Percentiles rank a stretch among this genome's conserved stretches.
phyloP scores from a whole-genome alignment of 2,797 vertebrate genomes.

The Potorous gilbertii region DNA sequence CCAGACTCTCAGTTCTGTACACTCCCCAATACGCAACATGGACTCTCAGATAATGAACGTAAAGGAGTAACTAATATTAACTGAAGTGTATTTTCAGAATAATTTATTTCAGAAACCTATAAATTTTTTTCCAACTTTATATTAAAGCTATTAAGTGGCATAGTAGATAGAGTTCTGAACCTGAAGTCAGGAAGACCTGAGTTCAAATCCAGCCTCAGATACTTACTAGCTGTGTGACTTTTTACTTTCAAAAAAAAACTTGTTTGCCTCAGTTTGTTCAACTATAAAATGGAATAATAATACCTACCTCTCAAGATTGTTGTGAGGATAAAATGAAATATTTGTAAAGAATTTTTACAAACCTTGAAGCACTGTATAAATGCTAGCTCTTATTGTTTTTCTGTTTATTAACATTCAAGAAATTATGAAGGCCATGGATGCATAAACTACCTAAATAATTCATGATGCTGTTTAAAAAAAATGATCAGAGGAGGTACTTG shows the following conservation, averaged over 20 bases:
- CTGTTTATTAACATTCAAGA: not conserved
- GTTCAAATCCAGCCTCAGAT: not conserved
- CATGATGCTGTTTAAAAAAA: not conserved
- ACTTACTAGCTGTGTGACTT: not conserved
- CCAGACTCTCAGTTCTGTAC: not conserved
- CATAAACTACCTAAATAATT: not conserved
- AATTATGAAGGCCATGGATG: not conserved
- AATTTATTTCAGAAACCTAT: not conserved
- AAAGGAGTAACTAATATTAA: not conserved
- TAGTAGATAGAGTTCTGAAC: not conserved
- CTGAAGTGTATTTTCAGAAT: not conserved
- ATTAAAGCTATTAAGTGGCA: not conserved
- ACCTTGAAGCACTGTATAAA: not conserved
- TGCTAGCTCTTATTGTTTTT: not conserved
- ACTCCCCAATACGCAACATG: not conserved
- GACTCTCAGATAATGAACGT: not conserved
- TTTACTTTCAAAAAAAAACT: not conserved
- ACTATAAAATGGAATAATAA: not conserved
- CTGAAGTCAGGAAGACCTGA: not conserved
- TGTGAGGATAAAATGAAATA: not conserved
- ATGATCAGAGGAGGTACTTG: not conserved
- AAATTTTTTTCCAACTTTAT: not conserved
- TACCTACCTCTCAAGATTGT: not conserved
- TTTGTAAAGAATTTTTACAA: not conserved
- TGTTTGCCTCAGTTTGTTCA: not conserved